Conservation (phyloP, 1,140 invertebrate genomes). For the Nilaparvata lugens region DNA sequence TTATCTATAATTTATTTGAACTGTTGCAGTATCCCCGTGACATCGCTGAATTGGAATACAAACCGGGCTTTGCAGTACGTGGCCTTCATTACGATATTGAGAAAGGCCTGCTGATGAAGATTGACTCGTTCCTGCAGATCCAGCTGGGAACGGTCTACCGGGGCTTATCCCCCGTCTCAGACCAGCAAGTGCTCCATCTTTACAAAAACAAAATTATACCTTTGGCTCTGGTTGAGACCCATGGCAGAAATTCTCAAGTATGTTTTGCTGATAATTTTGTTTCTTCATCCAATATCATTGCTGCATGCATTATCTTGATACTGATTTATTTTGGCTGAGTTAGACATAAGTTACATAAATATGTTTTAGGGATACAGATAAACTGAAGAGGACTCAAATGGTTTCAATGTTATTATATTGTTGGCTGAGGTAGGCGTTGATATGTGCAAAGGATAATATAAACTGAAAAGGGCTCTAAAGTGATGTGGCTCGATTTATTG, state of each 20-base stretch:
- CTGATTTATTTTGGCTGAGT: no score
- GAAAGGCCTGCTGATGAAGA: slow-evolving; percentile 88
- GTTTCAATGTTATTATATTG: no score
- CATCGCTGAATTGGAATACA: slow-evolving; percentile 73
- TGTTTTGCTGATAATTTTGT: neutral
- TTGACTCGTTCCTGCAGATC: slow-evolving; percentile 94
- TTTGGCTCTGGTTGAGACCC: slow-evolving; percentile 63
- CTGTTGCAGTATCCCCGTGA: slow-evolving; percentile 78
- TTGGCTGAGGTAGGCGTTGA: no score
- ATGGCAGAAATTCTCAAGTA: slow-evolving; percentile 25
- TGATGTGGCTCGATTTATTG: no score
- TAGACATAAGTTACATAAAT: no score
- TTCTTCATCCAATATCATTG: no score
- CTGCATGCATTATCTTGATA: no score
- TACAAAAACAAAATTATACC: slow-evolving; percentile 82
- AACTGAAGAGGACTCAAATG: no score
- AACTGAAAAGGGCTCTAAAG: no score
- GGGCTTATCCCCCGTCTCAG: slow-evolving; percentile 66
- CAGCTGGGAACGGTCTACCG: slow-evolving; percentile 92
- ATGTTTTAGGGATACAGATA: no score
- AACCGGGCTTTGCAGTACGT: slow-evolving; percentile 81
- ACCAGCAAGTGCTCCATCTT: slow-evolving; percentile 74
- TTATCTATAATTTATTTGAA: slow-evolving; percentile 1
- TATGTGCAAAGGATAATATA: no score
- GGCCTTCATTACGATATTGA: slow-evolving; percentile 95